Evolutionary conservation across 2,113 vertebrate genomes (phyloP), one percentile per base, ranked within the genome.

Genomic region (Lichenostomus cassidix): DNA sequence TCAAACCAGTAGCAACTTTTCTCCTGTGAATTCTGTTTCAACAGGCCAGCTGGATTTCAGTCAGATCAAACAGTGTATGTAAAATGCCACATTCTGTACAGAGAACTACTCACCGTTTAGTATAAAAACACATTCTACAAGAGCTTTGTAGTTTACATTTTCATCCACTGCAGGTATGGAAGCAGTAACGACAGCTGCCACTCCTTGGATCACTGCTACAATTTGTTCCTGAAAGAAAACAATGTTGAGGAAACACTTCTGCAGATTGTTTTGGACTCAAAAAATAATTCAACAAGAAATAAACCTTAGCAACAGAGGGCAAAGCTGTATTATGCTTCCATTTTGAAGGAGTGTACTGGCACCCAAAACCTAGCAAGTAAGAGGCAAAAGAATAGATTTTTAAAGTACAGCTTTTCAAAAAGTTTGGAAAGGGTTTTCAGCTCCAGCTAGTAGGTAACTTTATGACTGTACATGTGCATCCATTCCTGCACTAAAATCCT

Each of bases 141-240:
- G 98, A 58, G 96, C 80, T 42, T 83, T 96, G 80, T 98, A 99
- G 74, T 96, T 93, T 39, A 98, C 97, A 31, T 95, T 97, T 24
- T 98, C 98, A 91, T 99, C 98, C 67, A 99, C 97, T 39, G 97
- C 96, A 31, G 97, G 97, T 77, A 99, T 55, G 69, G 99, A 99
- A 55, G 97, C 95, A 49, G 90, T 92, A 92, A 98, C 97, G 46
- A 99, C 98, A 44, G 98, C 96, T 9, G 98, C 96, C 58, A 99
- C 95, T 13, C 98, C 98, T 3, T 98, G 97, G 83, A 99, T 98
- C 53, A 99, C 97, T 86, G 98, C 95, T 95, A 97, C 94, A 60
- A 92, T 97, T 74, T 85, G 98, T 96, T 98, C 98, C 99, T 99
- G 95, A 77, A 95, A 96, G 31, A 95, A 83, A 92, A 20, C 28